These are phyloP conservation scores for Chrysolina haemoptera DNA, from an alignment of 2,888 invertebrate genomes.

Conservation along the genomic window DNA sequence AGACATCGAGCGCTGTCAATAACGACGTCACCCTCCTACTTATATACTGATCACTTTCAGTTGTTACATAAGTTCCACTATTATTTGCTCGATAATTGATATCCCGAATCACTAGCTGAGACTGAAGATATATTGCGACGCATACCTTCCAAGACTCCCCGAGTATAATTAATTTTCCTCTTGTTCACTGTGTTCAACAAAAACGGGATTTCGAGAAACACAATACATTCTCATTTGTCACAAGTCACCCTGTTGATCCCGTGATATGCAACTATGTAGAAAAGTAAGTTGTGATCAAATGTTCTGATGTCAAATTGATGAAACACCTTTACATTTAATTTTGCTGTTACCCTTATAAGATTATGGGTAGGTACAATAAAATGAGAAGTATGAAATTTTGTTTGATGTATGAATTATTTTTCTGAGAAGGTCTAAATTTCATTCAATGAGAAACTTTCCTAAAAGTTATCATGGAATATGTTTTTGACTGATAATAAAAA, in stretches of 20 bases:
- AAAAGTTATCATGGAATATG: too few species aligned
- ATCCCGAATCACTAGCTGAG: constrained; percentile 2
- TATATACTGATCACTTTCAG: not conserved
- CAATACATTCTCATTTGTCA: not conserved
- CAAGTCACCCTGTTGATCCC: not conserved
- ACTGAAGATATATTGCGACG: constrained; percentile 2
- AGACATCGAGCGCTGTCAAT: not conserved
- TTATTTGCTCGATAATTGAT: constrained; percentile 6
- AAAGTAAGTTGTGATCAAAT: too few species aligned
- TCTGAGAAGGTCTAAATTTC: too few species aligned
- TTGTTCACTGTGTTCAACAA: constrained; percentile 6
- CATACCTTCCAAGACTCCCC: constrained; percentile 1
- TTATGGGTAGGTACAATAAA: too few species aligned
- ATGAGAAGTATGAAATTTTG: too few species aligned
- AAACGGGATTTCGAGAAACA: constrained; percentile 7
- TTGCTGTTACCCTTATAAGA: too few species aligned
- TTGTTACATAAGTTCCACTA: not conserved
- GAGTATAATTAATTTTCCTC: constrained; percentile 14
- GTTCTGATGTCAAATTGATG: too few species aligned
- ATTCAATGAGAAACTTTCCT: too few species aligned
- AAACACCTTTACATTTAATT: too few species aligned
- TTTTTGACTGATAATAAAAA: too few species aligned
- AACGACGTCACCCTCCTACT: not conserved
- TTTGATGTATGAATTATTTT: too few species aligned
- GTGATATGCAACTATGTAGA: not conserved